A percentile compares a stretch with the other conserved stretches of the same genome.
phyloP scores from a whole-genome alignment of 2,888 invertebrate genomes.

The Acleris sparsana region DNA sequence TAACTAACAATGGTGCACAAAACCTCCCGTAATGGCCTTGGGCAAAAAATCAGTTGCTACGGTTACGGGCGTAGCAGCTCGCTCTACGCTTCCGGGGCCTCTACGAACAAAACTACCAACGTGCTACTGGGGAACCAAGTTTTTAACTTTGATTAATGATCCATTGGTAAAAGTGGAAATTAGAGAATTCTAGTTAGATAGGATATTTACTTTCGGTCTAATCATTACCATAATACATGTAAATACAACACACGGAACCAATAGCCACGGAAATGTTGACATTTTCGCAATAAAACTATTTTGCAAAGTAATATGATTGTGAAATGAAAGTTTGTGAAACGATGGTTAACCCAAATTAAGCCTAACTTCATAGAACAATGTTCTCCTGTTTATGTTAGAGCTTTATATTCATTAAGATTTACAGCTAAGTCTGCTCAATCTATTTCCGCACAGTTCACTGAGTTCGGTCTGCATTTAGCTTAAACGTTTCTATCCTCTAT shows the following conservation, averaged over 20 bases:
- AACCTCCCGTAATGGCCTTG: conserved; percentile 63
- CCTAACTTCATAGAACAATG: neutral
- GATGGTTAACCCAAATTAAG: too few species aligned
- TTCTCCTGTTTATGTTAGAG: neutral
- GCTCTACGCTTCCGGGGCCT: conserved; percentile 16
- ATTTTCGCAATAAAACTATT: too few species aligned
- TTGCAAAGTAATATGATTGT: too few species aligned
- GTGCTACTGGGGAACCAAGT: neutral
- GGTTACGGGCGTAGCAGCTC: conserved; percentile 38
- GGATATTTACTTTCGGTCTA: too few species aligned
- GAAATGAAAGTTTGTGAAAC: too few species aligned
- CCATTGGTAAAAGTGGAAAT: too few species aligned
- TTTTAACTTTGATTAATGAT: too few species aligned
- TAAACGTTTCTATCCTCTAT: conserved; percentile 16
- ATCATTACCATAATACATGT: too few species aligned
- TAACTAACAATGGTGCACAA: conserved; percentile 63
- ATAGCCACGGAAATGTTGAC: too few species aligned
- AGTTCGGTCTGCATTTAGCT: conserved; percentile 20
- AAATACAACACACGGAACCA: too few species aligned
- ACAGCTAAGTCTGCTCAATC: conserved; percentile 19
- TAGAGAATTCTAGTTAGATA: too few species aligned
- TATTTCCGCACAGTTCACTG: conserved; percentile 20
- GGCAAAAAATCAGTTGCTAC: conserved; percentile 43
- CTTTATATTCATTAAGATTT: conserved; percentile 9
- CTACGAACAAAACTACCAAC: conserved; percentile 10